Evolutionary conservation across 2,113 vertebrate species (phyloP), one percentile per base, ranked within the genome.

Genomic region (Sapayoa aenigma): DNA sequence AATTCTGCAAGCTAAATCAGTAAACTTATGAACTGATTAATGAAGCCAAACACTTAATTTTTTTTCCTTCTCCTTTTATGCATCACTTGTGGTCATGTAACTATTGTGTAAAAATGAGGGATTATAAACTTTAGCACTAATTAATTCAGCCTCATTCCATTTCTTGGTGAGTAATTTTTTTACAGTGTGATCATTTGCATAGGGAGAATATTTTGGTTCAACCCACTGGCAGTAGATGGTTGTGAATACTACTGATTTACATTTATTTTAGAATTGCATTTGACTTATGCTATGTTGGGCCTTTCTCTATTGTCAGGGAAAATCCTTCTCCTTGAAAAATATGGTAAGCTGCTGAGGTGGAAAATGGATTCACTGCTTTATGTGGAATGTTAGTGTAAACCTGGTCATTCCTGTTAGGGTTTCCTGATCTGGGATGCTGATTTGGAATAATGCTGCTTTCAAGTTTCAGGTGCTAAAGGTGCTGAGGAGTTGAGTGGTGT

Each of bases 111-210:
- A 94, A 95, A 94, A 88, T 94, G 79, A 88, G 82, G 85, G 90
- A 88, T 95, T 95, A 90, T 94, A 92, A 96, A 95, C 52, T 94
- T 92, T 75, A 95, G 41, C 65, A 63, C 44, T 94, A 91, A 95
- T 95, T 94, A 97, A 94, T 93, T 94, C 93, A 93, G 92, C 65
- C 85, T 88, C 60, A 55, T 94, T 95, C 79, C 30, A 41, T 92
- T 97, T 95, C 47, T 93, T 92, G 82, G 52, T 73, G 50, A 84
- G 52, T 62, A 0, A 44, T 67, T 87, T 77, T 91, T 85, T 87
- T 75, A 24, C 35, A 50, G 19, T 30, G 30, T 76, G 49, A 68
- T 76, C 42, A 62, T 83, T 85, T 95, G 67, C 87, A 71, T 39
- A 86, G 59, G 59, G 58, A 49, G 17, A 77, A 3, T 80, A 18